Evolutionary conservation across 2,797 vertebrate species (phyloP).

Genomic region (Notolabrus celidotus): DNA sequence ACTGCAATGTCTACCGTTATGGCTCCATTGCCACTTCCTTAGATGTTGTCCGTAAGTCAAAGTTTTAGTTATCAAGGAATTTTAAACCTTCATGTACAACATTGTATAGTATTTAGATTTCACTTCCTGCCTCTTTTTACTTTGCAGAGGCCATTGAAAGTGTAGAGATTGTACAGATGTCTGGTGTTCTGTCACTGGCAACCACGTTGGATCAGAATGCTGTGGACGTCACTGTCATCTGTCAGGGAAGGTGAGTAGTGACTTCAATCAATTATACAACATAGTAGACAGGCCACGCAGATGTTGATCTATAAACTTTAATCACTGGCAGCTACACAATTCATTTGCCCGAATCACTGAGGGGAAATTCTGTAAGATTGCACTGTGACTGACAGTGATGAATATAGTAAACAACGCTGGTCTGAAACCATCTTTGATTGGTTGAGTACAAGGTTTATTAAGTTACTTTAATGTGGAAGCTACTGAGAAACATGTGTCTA

Average conservation of each 20-base stretch:
- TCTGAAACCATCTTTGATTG: no score
- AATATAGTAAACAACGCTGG: no score
- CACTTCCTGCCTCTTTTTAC: slow-evolving; percentile 16
- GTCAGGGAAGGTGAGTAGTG: slow-evolving; percentile 91
- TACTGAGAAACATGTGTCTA: no score
- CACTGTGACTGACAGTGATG: no score
- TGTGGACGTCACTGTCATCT: slow-evolving; percentile 92
- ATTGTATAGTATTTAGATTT: slow-evolving; percentile 15
- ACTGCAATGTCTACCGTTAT: slow-evolving; percentile 92
- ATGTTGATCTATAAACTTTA: no score
- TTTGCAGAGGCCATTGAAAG: slow-evolving; percentile 93
- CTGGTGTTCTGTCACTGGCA: slow-evolving; percentile 76
- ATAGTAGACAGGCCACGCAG: neutral
- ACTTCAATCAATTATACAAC: neutral
- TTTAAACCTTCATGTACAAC: neutral
- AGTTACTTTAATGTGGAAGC: no score
- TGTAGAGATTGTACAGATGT: slow-evolving; percentile 91
- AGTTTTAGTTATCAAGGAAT: neutral
- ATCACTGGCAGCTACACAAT: no score
- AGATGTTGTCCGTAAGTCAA: slow-evolving; percentile 91
- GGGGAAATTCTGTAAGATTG: no score
- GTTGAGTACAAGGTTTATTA: no score
- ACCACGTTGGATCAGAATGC: slow-evolving; percentile 85
- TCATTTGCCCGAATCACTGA: no score
- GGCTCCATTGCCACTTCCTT: slow-evolving; percentile 90